Evolutionary conservation across 2,113 vertebrate species (phyloP), one percentile per base, ranked within the genome.

Genomic region (Hippolais icterina): DNA sequence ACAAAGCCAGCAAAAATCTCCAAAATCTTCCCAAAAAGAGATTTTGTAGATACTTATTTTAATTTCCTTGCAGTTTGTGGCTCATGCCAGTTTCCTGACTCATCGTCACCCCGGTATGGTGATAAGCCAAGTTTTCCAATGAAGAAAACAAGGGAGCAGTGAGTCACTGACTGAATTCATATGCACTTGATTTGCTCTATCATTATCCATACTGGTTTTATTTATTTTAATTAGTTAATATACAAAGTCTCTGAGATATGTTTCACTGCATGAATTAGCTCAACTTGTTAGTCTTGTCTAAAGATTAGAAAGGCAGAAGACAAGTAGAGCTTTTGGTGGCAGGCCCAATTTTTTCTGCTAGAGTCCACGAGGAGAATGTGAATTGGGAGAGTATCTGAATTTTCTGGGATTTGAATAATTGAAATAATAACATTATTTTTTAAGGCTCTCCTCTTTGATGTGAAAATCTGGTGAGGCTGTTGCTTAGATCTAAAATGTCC

Each of bases 111-210:
- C 92, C 0, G 0, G 56, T 14, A 20, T 5, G 13, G 82, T 49
- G 93, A 70, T 88, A 68, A 0, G 56, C 92, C 23, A 54, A 64
- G 85, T 89, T 96, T 94, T 96, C 93, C 94, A 92, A 93, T 79
- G 82, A 85, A 91, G 89, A 94, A 96, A 94, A 86, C 44, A 92
- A 89, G 83, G 68, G 71, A 89, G 88, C 35, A 79, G 76, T 96
- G 96, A 97, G 76, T 96, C 96, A 97, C 44, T 68, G 88, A 14
- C 79, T 94, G 85, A 49, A 94, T 93, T 94, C 53, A 16, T 82
- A 81, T 78, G 76, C 81, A 60, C 56, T 96, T 86, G 79, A 90
- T 94, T 83, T 82, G 64, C 88, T 86, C 72, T 95, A 64, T 93
- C 92, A 88, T 96, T 96, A 95, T 90, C 85, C 87, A 17, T 89